Conservation (phyloP, 2,888 invertebrate genomes). For the Saturnia pavonia region DNA sequence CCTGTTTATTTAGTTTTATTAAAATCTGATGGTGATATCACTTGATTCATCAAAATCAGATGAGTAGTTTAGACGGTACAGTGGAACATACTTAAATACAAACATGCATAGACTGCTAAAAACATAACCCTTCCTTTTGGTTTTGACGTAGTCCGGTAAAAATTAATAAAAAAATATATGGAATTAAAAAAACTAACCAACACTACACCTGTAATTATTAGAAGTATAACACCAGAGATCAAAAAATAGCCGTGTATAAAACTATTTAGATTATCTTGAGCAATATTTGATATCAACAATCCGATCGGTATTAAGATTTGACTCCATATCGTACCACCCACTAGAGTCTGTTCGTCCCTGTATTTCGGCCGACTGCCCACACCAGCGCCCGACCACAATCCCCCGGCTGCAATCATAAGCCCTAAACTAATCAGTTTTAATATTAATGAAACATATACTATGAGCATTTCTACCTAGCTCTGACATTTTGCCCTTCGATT, state of each 20-base stretch:
- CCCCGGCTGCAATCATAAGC: conserved; percentile 47
- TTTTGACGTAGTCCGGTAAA: too few relatives aligned
- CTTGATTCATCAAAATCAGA: too few relatives aligned
- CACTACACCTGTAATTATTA: conserved; percentile 43
- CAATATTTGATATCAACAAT: conserved; percentile 50
- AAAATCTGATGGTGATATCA: too few relatives aligned
- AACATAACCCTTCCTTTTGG: too few relatives aligned
- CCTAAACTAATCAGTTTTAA: conserved; percentile 50
- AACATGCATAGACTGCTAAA: too few relatives aligned
- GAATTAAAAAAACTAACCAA: conserved; percentile 42
- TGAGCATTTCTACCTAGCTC: conserved; percentile 16
- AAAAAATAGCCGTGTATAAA: conserved; percentile 56
- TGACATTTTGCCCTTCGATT: background rate
- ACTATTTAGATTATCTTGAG: conserved; percentile 42
- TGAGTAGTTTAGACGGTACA: too few relatives aligned
- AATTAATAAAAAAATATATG: conserved; percentile 23
- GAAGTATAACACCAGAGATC: conserved; percentile 43
- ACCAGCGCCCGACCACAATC: conserved; percentile 56
- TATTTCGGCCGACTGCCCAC: conserved; percentile 50
- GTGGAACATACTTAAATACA: too few relatives aligned
- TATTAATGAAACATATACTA: conserved; percentile 27
- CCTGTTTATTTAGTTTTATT: too few relatives aligned
- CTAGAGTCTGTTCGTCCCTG: conserved; percentile 59
- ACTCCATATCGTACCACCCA: conserved; percentile 68
- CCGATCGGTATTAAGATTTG: conserved; percentile 62